Percentiles rank a stretch among this genome's conserved stretches.
Evolutionary conservation across 2,113 vertebrate genomes (phyloP).

Genomic region (Nycticorax nycticorax): DNA sequence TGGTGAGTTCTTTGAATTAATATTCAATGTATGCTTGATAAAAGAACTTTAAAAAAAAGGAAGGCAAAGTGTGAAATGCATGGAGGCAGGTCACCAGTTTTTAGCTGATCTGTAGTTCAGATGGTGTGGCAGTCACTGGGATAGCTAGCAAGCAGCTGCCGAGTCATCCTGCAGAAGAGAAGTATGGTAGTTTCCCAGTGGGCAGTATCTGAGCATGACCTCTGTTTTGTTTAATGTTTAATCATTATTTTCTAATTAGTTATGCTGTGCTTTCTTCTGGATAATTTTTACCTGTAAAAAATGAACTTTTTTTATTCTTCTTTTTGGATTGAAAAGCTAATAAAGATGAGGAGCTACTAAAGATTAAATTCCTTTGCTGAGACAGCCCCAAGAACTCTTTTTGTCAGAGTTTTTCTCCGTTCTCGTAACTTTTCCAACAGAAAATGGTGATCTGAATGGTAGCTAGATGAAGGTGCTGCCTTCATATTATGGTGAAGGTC

Average conservation of each 20-base stretch:
- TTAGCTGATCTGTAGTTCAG: background rate
- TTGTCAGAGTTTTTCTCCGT: background rate
- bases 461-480: background rate
- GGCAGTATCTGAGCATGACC: background rate
- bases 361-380: background rate
- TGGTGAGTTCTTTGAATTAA: background rate
- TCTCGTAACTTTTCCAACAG: background rate
- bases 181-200: background rate
- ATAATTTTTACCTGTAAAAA: background rate
- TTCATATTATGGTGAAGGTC: background rate
- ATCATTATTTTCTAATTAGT: background rate
- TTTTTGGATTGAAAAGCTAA: background rate
- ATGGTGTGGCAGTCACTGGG: background rate
- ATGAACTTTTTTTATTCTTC: background rate
- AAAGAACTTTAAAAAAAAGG: background rate
- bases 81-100: background rate
- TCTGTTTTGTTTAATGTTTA: background rate
- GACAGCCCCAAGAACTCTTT: background rate
- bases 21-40: background rate
- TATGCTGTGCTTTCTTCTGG: background rate
- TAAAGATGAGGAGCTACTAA: background rate
- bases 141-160: background rate
- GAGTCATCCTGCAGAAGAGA: background rate
- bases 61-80: background rate
- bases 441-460: background rate